phyloP scores from a whole-genome alignment of 2,797 vertebrate species.

The Artibeus jamaicensis region DNA sequence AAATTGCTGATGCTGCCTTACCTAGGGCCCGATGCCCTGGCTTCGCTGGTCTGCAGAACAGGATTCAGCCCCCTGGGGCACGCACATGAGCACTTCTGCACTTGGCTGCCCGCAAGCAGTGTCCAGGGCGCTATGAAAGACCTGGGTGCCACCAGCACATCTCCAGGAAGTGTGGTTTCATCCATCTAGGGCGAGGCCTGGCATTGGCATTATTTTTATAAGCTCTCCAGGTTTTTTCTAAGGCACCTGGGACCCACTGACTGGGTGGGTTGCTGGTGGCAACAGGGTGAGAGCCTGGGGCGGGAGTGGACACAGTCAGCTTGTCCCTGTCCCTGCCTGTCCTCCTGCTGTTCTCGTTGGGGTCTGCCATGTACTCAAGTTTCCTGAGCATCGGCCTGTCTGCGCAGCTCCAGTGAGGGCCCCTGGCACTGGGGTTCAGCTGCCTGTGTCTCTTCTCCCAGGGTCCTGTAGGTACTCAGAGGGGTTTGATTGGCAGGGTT shows the following conservation, averaged over 20 bases:
- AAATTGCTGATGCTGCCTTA: rapidly evolving
- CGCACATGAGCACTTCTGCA: not conserved
- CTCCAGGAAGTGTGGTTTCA: not conserved
- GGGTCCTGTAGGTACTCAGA: not conserved
- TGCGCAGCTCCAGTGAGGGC: not conserved
- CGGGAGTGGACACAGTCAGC: not conserved
- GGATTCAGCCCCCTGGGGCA: not conserved
- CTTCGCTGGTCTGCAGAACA: not conserved
- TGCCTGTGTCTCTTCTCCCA: not conserved
- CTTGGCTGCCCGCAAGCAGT: not conserved
- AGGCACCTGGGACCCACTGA: not conserved
- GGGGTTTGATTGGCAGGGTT: not conserved
- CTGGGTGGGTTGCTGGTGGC: too few relatives aligned
- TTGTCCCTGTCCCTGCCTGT: not conserved
- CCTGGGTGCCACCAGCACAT: not conserved
- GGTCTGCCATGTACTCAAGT: not conserved
- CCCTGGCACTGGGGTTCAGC: not conserved
- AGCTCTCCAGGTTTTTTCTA: not conserved
- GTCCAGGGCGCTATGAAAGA: not conserved
- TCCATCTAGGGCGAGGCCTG: not conserved
- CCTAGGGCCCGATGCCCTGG: not conserved
- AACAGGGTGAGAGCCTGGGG: not conserved
- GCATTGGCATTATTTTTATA: not conserved
- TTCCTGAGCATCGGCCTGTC: not conserved
- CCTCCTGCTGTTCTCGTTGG: not conserved